Evolutionary conservation across 2,113 vertebrate species (phyloP).

Genomic region (Tyrannus savana): DNA sequence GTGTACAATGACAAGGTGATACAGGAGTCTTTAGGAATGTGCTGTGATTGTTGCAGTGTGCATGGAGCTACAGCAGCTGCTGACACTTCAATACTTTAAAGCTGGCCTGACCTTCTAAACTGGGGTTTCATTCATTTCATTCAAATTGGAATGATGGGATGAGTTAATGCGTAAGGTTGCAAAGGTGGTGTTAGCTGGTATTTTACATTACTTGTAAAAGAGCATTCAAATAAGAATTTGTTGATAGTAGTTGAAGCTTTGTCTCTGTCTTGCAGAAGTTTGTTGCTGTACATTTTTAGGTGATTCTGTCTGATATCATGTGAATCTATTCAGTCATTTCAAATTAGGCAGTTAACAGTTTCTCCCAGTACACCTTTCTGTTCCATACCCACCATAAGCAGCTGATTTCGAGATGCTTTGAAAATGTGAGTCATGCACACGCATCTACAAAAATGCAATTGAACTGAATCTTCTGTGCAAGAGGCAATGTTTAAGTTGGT

Average conservation of each 20-base stretch:
- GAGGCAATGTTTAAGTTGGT: not conserved
- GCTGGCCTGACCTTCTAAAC: not conserved
- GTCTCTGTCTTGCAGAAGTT: not conserved
- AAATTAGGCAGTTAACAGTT: not conserved
- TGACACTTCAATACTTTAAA: not conserved
- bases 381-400: not conserved
- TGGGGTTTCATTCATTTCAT: not conserved
- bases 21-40: not conserved
- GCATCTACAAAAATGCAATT: not conserved
- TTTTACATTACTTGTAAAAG: not conserved
- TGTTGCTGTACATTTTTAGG: not conserved
- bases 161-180: not conserved
- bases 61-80: not conserved
- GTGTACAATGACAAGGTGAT: fast-evolving
- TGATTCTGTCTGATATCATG: not conserved
- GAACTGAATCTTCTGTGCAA: not conserved
- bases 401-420: not conserved
- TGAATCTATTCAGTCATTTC: not conserved
- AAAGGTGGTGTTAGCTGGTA: not conserved
- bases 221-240: not conserved
- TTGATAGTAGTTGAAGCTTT: not conserved
- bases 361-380: not conserved
- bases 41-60: not conserved
- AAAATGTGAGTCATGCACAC: not conserved
- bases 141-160: not conserved